Base-by-base conservation (phyloP, 2,888 invertebrate species). In the Hypercompe scribonia region DNA sequence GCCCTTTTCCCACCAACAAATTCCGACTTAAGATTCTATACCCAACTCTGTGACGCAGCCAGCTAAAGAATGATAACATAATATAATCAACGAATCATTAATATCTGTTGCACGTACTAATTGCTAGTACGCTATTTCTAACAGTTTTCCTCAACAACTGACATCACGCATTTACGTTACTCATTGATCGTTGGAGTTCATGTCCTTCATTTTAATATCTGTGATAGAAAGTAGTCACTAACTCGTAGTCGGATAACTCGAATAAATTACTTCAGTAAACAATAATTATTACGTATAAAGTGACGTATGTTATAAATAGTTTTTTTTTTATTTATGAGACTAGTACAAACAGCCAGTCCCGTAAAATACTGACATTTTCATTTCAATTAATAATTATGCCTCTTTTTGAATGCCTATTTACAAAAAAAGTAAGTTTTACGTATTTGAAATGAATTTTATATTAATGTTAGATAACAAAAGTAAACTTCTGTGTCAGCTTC, bases 91-190 rank as follows among this genome's bases (percentile, higher is more conserved):
- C 24, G 42, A 61, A 31, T 7, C 61, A 61, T 61, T 61, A 28
- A 31, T 54, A 69, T 69, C 31, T 33, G 3, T 33, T 33, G 5
- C 68, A 68, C 36, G 54, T 72, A 64, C 31, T 72, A 58, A 68
- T 65, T 72, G 50, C 28, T 31, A 42, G 31, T 65, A 65, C 68
- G 64, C 21, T 58, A 65, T 68, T 65, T 46, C 33, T 39, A 68
- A 24, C 2, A n/a, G 68, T 68, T 72, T 72, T 66, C 72, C 72
- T 68, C 68, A 54, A 39, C 54, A 31, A 34, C 64, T 65, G n/a
- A 7, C 54, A 54, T 31, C 64, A 65, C 54, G 72, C 39, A 65
- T 4, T n/a, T 11, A 42, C 5, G 21, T 68, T 68, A 67, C 36
- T 72, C 61, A 67, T 72, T 66, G 67, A 3, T 46, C 7, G n/a